phyloP scores from a whole-genome alignment of 2,888 invertebrate species.

The Scrobipalpa costella region DNA sequence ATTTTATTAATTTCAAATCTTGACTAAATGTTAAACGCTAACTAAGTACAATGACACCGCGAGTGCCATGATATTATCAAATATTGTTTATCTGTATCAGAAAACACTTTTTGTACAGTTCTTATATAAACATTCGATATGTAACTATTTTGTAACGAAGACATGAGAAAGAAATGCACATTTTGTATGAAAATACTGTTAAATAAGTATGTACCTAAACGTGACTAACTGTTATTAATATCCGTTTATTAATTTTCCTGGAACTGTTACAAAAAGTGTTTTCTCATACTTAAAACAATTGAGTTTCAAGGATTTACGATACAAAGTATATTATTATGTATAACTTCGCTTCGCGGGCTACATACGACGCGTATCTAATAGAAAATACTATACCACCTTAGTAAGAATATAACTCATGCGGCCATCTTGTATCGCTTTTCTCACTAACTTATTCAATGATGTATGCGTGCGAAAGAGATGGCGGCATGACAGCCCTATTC shows the following conservation, averaged over 20 bases:
- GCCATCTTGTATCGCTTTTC: no score
- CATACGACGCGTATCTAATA: not conserved
- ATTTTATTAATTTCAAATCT: slow-evolving; percentile 67
- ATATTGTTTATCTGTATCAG: not conserved
- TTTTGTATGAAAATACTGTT: not conserved
- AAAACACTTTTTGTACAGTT: slow-evolving; percentile 5
- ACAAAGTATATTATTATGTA: slow-evolving; percentile 13
- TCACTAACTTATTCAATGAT: no score
- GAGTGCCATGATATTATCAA: slow-evolving; percentile 42
- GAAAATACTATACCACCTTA: not conserved
- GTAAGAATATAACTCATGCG: no score
- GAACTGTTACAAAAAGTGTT: not conserved
- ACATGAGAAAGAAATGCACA: not conserved
- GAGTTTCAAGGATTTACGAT: slow-evolving; percentile 7
- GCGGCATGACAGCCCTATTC: no score
- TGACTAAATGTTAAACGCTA: slow-evolving; percentile 73
- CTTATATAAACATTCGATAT: not conserved
- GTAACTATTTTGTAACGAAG: not conserved
- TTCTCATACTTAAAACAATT: slow-evolving; percentile 4
- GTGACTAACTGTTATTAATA: not conserved
- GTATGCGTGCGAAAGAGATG: no score
- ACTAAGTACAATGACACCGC: slow-evolving; percentile 73
- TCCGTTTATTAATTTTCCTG: not conserved
- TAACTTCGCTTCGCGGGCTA: slow-evolving; percentile 22
- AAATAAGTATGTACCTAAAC: not conserved